Evolutionary conservation across 2,113 vertebrate genomes (phyloP), one percentile per base, ranked within the genome.

Genomic region (Chiloscyllium plagiosum): DNA sequence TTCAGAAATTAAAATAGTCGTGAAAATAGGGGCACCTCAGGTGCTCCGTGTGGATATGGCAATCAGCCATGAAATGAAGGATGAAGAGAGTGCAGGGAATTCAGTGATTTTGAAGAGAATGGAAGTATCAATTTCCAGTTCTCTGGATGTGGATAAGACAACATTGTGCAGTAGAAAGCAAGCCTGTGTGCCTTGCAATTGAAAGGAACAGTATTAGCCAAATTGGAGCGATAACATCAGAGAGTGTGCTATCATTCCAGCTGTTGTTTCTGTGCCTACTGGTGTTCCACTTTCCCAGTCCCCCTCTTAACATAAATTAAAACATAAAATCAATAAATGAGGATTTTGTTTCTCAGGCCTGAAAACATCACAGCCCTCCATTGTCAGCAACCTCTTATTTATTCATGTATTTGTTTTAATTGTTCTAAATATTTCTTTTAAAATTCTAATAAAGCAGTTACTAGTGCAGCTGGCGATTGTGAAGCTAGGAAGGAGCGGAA

Each of bases 351-450:
- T 37, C 87, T 61, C 12, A 61, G 87, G 52, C 52, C 87, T 61
- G 87, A 90, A 90, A 90, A 42, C 22, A 70, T 94, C 66, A 4
- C 92, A 94, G 33, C 66, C 20, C 65, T 94, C 66, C 15, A 94
- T 50, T 52, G 89, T 93, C 33, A 66, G 61, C 89, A 65, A 13
- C 93, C n/a, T 95, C 42, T 70, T 95, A 72, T 52, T 72, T 95
- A 72, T 72, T 95, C 94, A 76, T 95, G 68, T 76, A 70, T 95
- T 95, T 95, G 66, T 95, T 72, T 72, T 50, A 52, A 52, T 76
- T 95, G 66, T 72, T 72, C 42, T 15, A 95, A 95, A 72, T 95
- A 95, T 95, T 95, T 95, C 42, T 72, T 70, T 95, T 47, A 72
- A 95, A 95, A 95, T 52, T 72, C 68, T 50, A 95, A 72, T 70